Conservation (phyloP, 2,797 vertebrate species). For the Chelon auratus region DNA sequence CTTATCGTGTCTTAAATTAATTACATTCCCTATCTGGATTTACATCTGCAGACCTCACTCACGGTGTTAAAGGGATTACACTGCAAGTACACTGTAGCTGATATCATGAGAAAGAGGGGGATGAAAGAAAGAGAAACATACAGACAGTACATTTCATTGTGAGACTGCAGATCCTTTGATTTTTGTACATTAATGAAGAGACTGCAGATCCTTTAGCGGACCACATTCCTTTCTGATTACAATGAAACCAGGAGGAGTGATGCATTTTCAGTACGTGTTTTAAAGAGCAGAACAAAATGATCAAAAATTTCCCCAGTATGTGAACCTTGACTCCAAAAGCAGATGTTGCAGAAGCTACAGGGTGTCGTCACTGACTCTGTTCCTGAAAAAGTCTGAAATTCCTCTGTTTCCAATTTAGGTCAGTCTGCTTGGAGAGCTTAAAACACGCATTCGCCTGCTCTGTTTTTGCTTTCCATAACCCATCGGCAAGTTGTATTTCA, state of each 20-base stretch:
- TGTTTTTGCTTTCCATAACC: slow-evolving; percentile 14
- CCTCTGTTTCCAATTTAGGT: slow-evolving; percentile 35
- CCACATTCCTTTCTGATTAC: neutral
- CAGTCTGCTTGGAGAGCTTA: slow-evolving; percentile 16
- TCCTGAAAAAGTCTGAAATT: slow-evolving; percentile 1
- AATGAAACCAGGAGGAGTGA: neutral
- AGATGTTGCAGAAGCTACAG: slow-evolving; percentile 5
- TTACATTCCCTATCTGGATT: slow-evolving; percentile 48
- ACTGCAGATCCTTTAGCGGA: neutral
- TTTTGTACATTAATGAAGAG: neutral
- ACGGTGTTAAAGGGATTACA: slow-evolving; percentile 64
- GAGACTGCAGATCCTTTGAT: slow-evolving; percentile 6
- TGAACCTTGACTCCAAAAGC: slow-evolving; percentile 10
- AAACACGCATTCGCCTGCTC: neutral
- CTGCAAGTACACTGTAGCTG: slow-evolving; percentile 26
- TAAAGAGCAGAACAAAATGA: neutral
- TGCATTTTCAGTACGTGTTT: too few species aligned
- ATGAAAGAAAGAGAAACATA: neutral
- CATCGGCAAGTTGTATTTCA: neutral
- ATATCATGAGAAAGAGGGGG: slow-evolving; percentile 15
- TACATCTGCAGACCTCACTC: slow-evolving; percentile 56
- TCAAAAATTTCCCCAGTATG: neutral
- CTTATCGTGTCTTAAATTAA: slow-evolving; percentile 58
- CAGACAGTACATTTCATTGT: slow-evolving; percentile 5
- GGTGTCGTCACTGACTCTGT: slow-evolving; percentile 1